Evolutionary conservation across 2,797 vertebrate genomes (phyloP), one percentile per base, ranked within the genome.

Genomic region (Coluber constrictor): DNA sequence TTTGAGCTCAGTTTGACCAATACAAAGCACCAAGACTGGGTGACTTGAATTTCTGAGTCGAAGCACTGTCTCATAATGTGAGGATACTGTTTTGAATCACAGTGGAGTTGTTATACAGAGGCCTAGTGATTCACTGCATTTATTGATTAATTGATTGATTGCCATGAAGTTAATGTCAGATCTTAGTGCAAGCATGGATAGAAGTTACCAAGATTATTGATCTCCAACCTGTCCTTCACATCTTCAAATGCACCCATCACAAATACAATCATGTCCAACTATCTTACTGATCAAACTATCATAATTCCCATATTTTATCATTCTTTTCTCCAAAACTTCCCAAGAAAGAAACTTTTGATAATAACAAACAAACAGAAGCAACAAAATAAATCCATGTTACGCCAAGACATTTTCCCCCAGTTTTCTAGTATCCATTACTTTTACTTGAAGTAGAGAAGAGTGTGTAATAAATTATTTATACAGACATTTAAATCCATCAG

Each of bases 361-460:
- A 90, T 74, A 86, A 89, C 43, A 25, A 43, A 37, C n/a, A 93
- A 63, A 83, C 18, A 91, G 32, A 18, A 47, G 47, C 51, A 83
- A 47, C 37, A 83, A 83, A 83, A 66, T 27, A 29, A 83, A 79
- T 94, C 63, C 87, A 95, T 92, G 51, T 55, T 93, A 90, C 93
- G 3, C 57, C 94, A 57, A 55, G 89, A 54, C 0, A 92, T 0
- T 90, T 43, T 0, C 29, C 95, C 94, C 88, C 93, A 94, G 63
- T 93, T 96, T 90, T 91, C 66, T 93, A 93, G 95, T n/a, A 92
- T 94, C 90, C 89, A 90, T 95, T 96, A 91, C 63, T 95, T 93
- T 92, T 92, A 92, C 92, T 94, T n/a, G 55, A 47, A 74, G 11
- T 16, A 94, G 90, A 94, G 91, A 25, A 13, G 92, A 94, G 54